phyloP scores from a whole-genome alignment of 1,140 invertebrate species.

The Drosophila tsacasi region DNA sequence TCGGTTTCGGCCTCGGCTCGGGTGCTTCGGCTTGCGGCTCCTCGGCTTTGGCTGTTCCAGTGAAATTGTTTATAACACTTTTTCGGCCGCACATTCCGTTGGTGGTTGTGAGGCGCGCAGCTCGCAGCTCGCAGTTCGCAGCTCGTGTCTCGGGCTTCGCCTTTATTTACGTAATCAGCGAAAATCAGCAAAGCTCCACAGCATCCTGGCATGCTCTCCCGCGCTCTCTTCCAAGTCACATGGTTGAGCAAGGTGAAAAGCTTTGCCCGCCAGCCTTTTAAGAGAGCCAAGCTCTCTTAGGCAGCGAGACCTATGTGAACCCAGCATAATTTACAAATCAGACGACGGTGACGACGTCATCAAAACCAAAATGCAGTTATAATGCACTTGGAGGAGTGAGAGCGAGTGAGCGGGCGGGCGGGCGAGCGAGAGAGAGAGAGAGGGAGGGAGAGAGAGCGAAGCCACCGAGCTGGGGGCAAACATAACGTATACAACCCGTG shows the following conservation, averaged over 20 bases:
- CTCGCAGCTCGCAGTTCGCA: constrained; percentile 18
- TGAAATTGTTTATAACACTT: constrained; percentile 77
- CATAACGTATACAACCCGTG: constrained; percentile 59
- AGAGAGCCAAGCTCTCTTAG: constrained; percentile 43
- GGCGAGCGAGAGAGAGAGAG: not conserved
- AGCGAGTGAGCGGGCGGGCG: not conserved
- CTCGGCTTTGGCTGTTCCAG: constrained; percentile 46
- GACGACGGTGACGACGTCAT: constrained; percentile 77
- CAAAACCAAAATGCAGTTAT: constrained; percentile 83
- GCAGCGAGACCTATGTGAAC: constrained; percentile 39
- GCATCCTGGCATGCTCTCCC: constrained; percentile 45
- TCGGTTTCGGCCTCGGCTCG: constrained; percentile 17
- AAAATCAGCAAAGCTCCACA: constrained; percentile 73
- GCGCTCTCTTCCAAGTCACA: constrained; percentile 60
- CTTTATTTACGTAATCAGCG: constrained; percentile 83
- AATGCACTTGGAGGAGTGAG: constrained; percentile 64
- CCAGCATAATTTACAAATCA: constrained; percentile 76
- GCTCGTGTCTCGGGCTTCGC: constrained; percentile 61
- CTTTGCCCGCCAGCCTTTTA: constrained; percentile 14
- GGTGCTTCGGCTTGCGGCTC: not conserved
- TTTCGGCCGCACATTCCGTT: constrained; percentile 49
- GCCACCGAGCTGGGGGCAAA: constrained; percentile 12
- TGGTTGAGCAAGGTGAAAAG: constrained; percentile 72
- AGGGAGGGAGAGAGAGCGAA: not conserved
- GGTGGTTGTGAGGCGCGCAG: constrained; percentile 41